Evolutionary conservation across 1,140 invertebrate genomes (phyloP), one percentile per base, ranked within the genome.

Genomic region (Calycopis cecrops): DNA sequence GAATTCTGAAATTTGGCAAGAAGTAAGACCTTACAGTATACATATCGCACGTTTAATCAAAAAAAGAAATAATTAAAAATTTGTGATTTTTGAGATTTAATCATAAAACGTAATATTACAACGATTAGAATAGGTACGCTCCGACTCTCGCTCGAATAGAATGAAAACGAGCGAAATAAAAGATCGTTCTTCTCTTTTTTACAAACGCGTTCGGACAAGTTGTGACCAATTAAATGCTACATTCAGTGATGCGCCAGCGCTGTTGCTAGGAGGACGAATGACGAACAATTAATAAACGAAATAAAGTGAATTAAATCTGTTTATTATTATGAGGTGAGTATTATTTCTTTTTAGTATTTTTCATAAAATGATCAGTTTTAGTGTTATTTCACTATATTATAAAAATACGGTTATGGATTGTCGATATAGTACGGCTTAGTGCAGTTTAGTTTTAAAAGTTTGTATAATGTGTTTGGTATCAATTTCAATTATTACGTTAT

Each of bases 401-500:
- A 48, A 48, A 48, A 21, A 28, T 48, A 28, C 9, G 16, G 9
- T 48, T 48, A 48, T 1, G 44, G 44, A 10, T 48, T 48, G 44
- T 48, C 44, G 44, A 48, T 21, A 48, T 28, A 48, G 44, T 21
- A 48, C 17, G 42, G 14, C 2, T 44, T 44, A 44, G 42, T 14
- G 42, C 42, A 44, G 42, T 44, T 44, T 44, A 44, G 42, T 44
- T 44, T 44, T 16, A 44, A 44, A 44, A 44, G 42, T 44, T 44
- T 44, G 14, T 44, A 44, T 44, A 16, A 28, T 48, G 44, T 48
- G 16, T 44, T 17, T 47, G 42, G 21, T 48, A 48, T 48, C 17
- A 48, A 48, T 48, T 48, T 48, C 44, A 48, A 48, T 48, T 48
- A 48, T 48, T 48, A 28, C 44, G 6, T 48, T 48, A 21, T 48